Evolutionary conservation across 2,113 vertebrate genomes (phyloP), one percentile per base, ranked within the genome.

Genomic region (Puma concolor): DNA sequence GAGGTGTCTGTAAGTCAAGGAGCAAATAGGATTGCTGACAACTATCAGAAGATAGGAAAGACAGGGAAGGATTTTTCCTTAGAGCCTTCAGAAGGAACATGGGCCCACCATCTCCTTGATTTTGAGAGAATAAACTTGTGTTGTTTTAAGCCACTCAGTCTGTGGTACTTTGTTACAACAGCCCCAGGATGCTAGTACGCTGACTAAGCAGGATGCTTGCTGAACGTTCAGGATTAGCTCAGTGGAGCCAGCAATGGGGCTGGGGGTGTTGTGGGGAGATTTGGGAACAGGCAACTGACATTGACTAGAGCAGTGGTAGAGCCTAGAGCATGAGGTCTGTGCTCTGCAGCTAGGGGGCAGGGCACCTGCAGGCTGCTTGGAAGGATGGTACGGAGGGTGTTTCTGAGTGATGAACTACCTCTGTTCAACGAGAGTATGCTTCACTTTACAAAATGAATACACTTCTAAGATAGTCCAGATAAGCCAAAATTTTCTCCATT

Each of bases 321-420:
- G 14, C 3, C 6, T 9, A 33, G 50, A 17, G 16, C 33, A 5
- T 3, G 21, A 21, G 63, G 31, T 0, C 0, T 50, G 77, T 2
- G 5, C 33, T 15, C 29, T 52, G 72, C 5, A 50, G 29, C 8
- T n/a, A 48, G 38, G 77, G n/a, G 88, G 41, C 7, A 83, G 31
- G 79, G 25, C 0, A 0, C 12, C 0, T 13, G 10, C 60, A 60
- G 71, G 44, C 19, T 36, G 1, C 50, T 14, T 33, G 57, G 66
- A 33, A 71, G 16, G 36, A 50, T 0, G 9, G 36, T 41, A 36
- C 11, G 14, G 15, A 54, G n/a, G n/a, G 33, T 77, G 31, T 82
- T 66, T 36, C 81, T 48, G 27, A 87, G n/a, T 94, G 60, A 85
- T 74, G 84, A 71, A n/a, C 82, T 69, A 29, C 87, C 27, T 80